Conservation (phyloP, 2,888 invertebrate species). For the Dicranocentrus wangi region DNA sequence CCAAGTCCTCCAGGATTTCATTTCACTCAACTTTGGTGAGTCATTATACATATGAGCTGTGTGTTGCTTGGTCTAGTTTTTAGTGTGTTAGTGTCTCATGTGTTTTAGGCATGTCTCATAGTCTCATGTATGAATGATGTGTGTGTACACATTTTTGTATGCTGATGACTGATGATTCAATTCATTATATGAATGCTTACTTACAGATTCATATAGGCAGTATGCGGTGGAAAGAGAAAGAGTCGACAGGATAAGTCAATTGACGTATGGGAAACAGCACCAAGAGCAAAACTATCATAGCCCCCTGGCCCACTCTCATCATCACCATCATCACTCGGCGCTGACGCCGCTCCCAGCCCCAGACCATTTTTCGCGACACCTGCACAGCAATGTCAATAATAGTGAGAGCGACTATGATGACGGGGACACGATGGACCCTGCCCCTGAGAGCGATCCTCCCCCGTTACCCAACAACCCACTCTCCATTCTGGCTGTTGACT, state of each 20-base stretch:
- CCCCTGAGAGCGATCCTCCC: constrained; percentile 32
- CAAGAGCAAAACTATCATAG: constrained; percentile 7
- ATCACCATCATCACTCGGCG: constrained; percentile 15
- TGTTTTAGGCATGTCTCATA: too few relatives aligned
- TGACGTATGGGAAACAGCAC: constrained; percentile 24
- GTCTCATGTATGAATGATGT: too few relatives aligned
- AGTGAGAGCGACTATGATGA: constrained; percentile 55
- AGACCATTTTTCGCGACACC: constrained; percentile 39
- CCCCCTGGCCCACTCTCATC: constrained; percentile 13
- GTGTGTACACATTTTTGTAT: too few relatives aligned
- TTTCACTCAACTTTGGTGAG: constrained; percentile 62
- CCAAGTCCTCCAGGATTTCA: constrained; percentile 62
- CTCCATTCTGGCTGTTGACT: constrained; percentile 27
- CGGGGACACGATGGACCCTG: constrained; percentile 51
- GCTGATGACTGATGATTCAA: too few relatives aligned
- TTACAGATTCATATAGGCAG: constrained; percentile 56
- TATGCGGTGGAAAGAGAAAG: constrained; percentile 55
- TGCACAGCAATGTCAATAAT: background rate
- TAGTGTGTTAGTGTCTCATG: too few relatives aligned
- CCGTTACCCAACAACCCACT: background rate
- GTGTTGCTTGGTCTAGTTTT: background rate
- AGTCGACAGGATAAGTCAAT: constrained; percentile 47
- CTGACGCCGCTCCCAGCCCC: constrained; percentile 34
- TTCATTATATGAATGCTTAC: background rate
- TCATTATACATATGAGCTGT: background rate